These are phyloP conservation scores for Tetranychus urticae DNA, from an alignment of 1,140 invertebrate species.

Conservation along the genomic window DNA sequence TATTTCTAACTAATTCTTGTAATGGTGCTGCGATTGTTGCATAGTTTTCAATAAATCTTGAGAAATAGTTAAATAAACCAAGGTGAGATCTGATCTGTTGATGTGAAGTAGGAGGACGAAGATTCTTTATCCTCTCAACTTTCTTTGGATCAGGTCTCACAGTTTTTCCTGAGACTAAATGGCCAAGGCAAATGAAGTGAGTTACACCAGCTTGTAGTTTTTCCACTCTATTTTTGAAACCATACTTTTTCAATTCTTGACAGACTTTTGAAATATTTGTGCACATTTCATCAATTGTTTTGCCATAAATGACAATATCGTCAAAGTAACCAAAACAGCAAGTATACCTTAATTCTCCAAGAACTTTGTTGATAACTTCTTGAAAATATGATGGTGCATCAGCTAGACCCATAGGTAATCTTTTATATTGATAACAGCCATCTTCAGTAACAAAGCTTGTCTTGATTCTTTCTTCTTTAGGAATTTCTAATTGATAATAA, in stretches of 20 bases:
- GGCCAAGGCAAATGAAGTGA: slow-evolving; percentile 19
- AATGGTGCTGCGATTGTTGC: neutral
- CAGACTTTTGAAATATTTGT: too few species aligned
- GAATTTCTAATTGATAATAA: slow-evolving; percentile 18
- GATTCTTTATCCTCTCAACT: neutral
- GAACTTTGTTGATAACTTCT: too few species aligned
- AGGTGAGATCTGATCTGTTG: neutral
- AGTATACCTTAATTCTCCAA: neutral
- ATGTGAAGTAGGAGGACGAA: neutral
- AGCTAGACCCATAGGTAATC: slow-evolving; percentile 22
- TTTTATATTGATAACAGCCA: slow-evolving; percentile 5
- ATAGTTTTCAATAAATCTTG: neutral
- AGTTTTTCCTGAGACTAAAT: slow-evolving; percentile 4
- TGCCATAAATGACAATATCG: slow-evolving; percentile 19
- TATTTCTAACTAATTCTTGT: neutral
- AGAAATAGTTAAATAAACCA: neutral
- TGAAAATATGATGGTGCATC: slow-evolving; percentile 20
- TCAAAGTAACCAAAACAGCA: slow-evolving; percentile 16
- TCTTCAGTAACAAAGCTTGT: slow-evolving; percentile 2
- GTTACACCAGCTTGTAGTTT: neutral
- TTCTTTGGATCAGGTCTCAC: slow-evolving; percentile 13
- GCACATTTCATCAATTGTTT: too few species aligned
- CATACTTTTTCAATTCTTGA: too few species aligned
- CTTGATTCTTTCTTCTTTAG: slow-evolving; percentile 14
- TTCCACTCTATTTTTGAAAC: too few species aligned